A percentile compares a stretch with the other conserved stretches of the same genome.
Evolutionary conservation across 2,113 vertebrate genomes (phyloP).

Genomic region (Antigone vipio): DNA sequence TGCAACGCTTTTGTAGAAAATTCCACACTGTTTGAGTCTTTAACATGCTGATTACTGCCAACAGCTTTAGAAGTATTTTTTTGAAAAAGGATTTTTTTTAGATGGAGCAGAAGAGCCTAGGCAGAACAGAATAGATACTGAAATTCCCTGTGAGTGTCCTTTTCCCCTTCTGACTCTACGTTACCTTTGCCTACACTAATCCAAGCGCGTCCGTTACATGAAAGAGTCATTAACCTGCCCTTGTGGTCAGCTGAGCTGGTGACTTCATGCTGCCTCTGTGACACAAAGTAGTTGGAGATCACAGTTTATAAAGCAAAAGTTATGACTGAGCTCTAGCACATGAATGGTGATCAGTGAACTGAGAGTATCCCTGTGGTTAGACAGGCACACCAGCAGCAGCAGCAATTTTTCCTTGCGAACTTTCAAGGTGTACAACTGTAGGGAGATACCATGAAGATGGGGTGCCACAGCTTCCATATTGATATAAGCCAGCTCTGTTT

Average conservation of each 20-base stretch:
- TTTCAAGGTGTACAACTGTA: background rate
- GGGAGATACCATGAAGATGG: background rate
- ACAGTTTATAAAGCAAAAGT: background rate
- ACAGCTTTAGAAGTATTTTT: background rate
- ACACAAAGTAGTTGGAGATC: background rate
- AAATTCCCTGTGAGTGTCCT: background rate
- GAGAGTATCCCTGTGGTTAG: background rate
- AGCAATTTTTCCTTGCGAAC: background rate
- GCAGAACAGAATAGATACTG: background rate
- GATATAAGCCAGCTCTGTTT: background rate
- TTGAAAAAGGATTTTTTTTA: background rate
- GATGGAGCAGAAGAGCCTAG: background rate
- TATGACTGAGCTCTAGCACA: background rate
- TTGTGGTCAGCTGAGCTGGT: background rate
- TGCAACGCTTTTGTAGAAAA: background rate
- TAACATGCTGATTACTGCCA: fast-evolving
- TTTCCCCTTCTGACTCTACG: background rate
- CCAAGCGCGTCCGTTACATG: fast-evolving
- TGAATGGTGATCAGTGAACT: background rate
- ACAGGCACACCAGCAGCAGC: background rate
- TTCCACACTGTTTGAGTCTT: background rate
- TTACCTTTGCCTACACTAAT: background rate
- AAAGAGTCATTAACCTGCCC: background rate
- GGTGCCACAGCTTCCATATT: background rate
- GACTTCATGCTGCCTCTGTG: background rate